Conservation (phyloP, 2,888 invertebrate species). For the Hydrotaea cyrtoneurina region DNA sequence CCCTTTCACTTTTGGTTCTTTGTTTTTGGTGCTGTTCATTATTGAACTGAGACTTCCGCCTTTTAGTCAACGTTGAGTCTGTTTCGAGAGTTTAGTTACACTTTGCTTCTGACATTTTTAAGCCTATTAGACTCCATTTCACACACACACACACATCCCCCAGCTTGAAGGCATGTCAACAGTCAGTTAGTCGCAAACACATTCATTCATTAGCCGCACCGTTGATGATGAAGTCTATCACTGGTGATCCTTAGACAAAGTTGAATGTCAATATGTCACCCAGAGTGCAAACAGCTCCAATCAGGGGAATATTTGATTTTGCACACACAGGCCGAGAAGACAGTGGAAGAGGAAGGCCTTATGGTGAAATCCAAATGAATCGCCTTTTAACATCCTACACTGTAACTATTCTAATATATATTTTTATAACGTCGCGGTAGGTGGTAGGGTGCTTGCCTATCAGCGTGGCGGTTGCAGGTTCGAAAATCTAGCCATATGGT, state of each 20-base stretch:
- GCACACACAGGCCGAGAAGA: too few species aligned
- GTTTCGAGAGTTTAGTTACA: conserved; percentile 27
- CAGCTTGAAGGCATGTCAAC: background rate
- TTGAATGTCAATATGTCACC: conserved; percentile 64
- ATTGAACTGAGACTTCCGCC: conserved; percentile 50
- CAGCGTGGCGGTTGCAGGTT: too few species aligned
- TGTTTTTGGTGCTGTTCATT: background rate
- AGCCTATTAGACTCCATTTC: conserved; percentile 16
- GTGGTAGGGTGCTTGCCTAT: too few species aligned
- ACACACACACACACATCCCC: background rate
- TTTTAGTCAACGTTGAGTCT: conserved; percentile 42
- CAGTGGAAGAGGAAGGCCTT: too few species aligned
- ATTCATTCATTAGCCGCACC: background rate
- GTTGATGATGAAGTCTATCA: background rate
- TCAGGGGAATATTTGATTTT: too few species aligned
- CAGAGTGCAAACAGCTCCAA: conserved; percentile 45
- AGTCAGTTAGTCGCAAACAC: background rate
- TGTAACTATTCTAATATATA: too few species aligned
- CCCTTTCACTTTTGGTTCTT: background rate
- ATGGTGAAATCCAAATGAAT: too few species aligned
- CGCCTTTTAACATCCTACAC: too few species aligned
- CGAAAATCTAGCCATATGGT: too few species aligned
- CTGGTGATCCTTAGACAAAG: conserved; percentile 27
- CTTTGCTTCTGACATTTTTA: conserved; percentile 26
- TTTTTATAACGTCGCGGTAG: too few species aligned